A percentile compares a stretch with the other conserved stretches of the same genome.
Conservation (phyloP, 2,113 vertebrate species). For the Symphodus melops region DNA sequence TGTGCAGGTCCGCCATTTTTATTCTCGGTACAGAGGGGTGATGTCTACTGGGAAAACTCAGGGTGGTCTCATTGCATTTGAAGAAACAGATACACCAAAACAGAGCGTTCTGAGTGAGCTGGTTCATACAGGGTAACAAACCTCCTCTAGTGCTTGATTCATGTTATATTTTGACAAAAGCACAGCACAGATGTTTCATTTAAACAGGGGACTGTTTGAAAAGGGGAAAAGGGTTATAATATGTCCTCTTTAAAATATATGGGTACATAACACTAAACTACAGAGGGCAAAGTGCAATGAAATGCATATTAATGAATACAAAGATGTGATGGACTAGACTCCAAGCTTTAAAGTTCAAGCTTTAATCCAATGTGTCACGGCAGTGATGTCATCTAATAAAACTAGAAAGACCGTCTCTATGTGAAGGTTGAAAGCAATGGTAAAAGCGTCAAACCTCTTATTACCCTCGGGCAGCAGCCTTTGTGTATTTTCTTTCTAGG, state of each 20-base stretch:
- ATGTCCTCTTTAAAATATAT: conserved; percentile 19
- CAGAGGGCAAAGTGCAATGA: conserved; percentile 8
- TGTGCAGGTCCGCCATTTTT: too few species aligned
- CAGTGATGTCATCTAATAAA: background rate
- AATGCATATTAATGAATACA: conserved; percentile 15
- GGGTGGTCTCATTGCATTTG: too few species aligned
- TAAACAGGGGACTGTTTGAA: too few species aligned
- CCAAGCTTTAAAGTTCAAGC: background rate
- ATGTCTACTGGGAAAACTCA: too few species aligned
- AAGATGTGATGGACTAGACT: conserved; percentile 20
- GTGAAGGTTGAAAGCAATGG: background rate
- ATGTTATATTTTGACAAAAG: too few species aligned
- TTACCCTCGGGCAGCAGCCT: conserved; percentile 12
- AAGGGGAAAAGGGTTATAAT: too few species aligned
- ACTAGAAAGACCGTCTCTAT: conserved; percentile 14
- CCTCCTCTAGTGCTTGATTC: too few species aligned
- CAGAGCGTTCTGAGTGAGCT: too few species aligned
- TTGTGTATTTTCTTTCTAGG: background rate
- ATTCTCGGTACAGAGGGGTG: too few species aligned
- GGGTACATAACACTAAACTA: background rate
- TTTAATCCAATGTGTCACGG: background rate
- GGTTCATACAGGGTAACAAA: too few species aligned
- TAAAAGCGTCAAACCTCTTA: background rate
- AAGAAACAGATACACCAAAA: too few species aligned
- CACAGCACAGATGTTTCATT: too few species aligned